Evolutionary conservation across 2,888 invertebrate genomes (phyloP).

Genomic region (Pollenia angustigena): DNA sequence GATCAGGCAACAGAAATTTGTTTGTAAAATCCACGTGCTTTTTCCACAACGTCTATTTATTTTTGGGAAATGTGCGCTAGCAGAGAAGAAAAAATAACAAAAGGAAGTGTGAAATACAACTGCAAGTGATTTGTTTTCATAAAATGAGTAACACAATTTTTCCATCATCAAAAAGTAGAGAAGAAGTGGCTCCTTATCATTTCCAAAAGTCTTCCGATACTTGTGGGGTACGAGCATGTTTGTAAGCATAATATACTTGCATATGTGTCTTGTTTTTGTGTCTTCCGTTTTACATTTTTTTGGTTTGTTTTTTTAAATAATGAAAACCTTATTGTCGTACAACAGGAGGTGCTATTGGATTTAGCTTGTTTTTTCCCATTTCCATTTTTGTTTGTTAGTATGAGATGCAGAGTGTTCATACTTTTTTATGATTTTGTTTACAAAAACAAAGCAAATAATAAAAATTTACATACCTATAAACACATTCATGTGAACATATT

Average conservation of each 20-base stretch:
- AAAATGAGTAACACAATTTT: no score
- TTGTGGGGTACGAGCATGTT: no score
- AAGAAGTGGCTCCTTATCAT: no score
- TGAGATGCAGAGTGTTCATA: neutral
- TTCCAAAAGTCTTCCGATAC: neutral
- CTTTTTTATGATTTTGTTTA: constrained; percentile 32
- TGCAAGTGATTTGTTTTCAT: no score
- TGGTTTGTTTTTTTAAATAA: constrained; percentile 27
- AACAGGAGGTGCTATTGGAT: constrained; percentile 40
- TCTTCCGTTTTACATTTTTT: constrained; percentile 52
- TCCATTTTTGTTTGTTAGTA: constrained; percentile 21
- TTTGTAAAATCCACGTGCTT: no score
- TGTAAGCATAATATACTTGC: no score
- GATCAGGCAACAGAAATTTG: no score
- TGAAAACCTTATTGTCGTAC: constrained; percentile 25
- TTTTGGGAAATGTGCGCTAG: no score
- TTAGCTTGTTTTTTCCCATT: constrained; percentile 27
- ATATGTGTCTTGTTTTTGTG: constrained; percentile 33
- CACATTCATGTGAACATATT: neutral
- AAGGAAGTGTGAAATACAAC: no score
- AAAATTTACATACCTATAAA: constrained; percentile 44
- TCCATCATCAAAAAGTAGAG: no score
- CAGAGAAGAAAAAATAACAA: no score
- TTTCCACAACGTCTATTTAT: no score
- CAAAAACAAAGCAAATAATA: constrained; percentile 49